Conservation (phyloP, 2,113 vertebrate species). For the Lichenostomus cassidix region DNA sequence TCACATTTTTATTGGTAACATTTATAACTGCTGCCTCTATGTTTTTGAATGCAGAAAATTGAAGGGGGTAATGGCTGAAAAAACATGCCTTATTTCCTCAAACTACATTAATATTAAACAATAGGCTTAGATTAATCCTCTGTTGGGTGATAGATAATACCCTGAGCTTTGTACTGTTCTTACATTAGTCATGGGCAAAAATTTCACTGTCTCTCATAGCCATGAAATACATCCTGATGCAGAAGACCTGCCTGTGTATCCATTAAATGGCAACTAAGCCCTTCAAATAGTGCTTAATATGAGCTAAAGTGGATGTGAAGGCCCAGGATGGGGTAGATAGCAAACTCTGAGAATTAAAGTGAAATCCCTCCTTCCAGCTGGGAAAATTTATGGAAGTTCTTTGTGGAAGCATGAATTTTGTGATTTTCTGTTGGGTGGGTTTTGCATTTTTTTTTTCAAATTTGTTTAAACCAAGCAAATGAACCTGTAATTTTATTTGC, state of each 20-base stretch:
- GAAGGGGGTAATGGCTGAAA: neutral
- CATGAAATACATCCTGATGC: neutral
- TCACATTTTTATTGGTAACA: neutral
- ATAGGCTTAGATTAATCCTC: constrained; percentile 7
- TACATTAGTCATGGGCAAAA: neutral
- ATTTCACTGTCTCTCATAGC: neutral
- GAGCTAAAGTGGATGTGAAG: neutral
- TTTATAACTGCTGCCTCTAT: constrained; percentile 12
- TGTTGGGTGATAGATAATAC: neutral
- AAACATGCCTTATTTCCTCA: neutral
- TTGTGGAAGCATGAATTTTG: neutral
- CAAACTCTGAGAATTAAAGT: neutral
- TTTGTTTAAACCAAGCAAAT: neutral
- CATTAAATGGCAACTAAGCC: neutral
- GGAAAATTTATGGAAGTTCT: neutral
- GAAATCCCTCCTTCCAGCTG: neutral
- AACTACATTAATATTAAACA: neutral
- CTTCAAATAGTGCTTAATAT: neutral
- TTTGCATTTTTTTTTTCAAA: neutral
- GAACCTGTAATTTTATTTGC: neutral
- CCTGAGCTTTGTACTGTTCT: neutral
- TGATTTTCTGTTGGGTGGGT: neutral
- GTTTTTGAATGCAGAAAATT: neutral
- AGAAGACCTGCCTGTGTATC: neutral
- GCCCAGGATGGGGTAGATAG: neutral